A percentile compares a stretch with the other conserved stretches of the same genome.
These are phyloP conservation scores for Zeugodacus cucurbitae DNA, from an alignment of 1,140 invertebrate species.

Conservation along the genomic window DNA sequence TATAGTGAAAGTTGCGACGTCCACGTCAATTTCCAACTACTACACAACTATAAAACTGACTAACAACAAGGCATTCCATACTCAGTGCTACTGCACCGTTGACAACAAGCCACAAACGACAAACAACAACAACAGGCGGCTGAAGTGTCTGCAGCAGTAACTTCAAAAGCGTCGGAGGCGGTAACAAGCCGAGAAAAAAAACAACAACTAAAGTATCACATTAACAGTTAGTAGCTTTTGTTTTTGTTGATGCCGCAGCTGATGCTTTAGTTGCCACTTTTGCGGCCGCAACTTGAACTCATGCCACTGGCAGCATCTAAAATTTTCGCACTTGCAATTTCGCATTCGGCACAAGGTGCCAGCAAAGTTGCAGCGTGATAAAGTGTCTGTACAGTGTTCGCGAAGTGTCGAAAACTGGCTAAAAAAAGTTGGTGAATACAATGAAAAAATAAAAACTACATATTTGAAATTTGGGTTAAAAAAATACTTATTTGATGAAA, in stretches of 20 bases:
- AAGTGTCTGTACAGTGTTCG: neutral
- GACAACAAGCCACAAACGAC: neutral
- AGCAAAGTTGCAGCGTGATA: neutral
- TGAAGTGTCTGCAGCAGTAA: neutral
- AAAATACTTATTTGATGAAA: too few species aligned
- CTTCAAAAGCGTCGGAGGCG: neutral
- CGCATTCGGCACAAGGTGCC: neutral
- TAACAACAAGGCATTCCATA: neutral
- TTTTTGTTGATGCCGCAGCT: neutral
- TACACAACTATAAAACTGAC: neutral
- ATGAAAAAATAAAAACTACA: too few species aligned
- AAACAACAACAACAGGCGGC: neutral
- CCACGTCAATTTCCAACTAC: slow-evolving; percentile 19
- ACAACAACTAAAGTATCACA: neutral
- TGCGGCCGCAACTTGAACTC: neutral
- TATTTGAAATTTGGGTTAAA: too few species aligned
- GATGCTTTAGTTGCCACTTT: neutral
- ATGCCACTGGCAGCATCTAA: neutral
- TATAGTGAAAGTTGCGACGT: slow-evolving; percentile 15
- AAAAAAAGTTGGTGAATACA: too few species aligned
- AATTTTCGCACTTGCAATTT: slow-evolving; percentile 35
- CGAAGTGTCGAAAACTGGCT: neutral
- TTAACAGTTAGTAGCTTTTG: slow-evolving; percentile 10
- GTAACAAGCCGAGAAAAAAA: neutral
- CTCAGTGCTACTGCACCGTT: neutral